Base-by-base conservation (phyloP, 2,113 vertebrate species). In the Blennius ocellaris region DNA sequence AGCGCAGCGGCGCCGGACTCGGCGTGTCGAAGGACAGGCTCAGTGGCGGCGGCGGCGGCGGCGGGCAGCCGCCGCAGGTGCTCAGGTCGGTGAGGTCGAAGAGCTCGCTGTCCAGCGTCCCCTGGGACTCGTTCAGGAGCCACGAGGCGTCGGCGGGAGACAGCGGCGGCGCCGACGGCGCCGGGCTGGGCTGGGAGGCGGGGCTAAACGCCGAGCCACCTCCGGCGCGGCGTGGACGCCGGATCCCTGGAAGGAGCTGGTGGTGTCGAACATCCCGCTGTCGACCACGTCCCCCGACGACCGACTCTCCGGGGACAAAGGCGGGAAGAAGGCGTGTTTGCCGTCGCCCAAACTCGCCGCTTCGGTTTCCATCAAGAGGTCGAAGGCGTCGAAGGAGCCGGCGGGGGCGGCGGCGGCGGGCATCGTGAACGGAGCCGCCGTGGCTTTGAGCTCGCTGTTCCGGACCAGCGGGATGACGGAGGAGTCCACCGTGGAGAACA, bases 101-200 rank as follows among this genome's bases (percentile, higher is more conserved):
- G 0, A 73, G 61, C 6, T 91, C 74, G 1, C 54, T 85, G 53
- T 77, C 86, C 79, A 76, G 83, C 81, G 68, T 92, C 1, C 75
- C 5, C 7, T 82, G 69, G 12, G 89, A 91, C 62, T 82, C 66
- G 11, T 89, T 90, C 11, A 91, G 73, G 36, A 89, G 63, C 93
- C 92, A 94, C 1, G 90, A 90, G 17, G 76, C 70, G 63, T 92
- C 90, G 14, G 92, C 91, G 0, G 88, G 90, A 1, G 88, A 90
- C 9, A 92, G 83, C 10, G 89, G 90, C 1, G 91, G 91, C 4
- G 92, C 90, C 0, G 92, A 90, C 36, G 92, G 91, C 5, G 90
- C 9, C 11, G 59, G 47, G 52, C 82, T 89, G 5, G 83, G 52
- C 41, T 86, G 80, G 5, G 89, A 86, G 9, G 87, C 69, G 0